Conservation (phyloP, 1,140 invertebrate genomes). For the Battus philenor region DNA sequence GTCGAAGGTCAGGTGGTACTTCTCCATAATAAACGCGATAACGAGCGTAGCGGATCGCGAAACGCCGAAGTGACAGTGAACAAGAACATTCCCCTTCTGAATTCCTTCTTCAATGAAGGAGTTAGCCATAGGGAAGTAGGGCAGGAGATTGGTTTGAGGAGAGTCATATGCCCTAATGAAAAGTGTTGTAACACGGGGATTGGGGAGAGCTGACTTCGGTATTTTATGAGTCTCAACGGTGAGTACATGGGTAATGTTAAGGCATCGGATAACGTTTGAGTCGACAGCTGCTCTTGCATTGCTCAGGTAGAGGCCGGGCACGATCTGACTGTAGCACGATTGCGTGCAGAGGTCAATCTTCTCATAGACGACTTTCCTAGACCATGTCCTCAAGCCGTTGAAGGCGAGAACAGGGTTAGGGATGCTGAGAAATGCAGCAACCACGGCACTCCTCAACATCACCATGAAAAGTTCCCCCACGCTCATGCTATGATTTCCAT, state of each 20-base stretch:
- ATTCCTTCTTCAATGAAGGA: constrained; percentile 62
- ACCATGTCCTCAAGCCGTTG: constrained; percentile 50
- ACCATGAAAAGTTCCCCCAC: constrained; percentile 38
- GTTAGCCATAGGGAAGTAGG: constrained; percentile 69
- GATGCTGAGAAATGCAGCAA: constrained; percentile 52
- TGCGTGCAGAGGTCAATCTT: constrained; percentile 63
- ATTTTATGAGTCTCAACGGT: constrained; percentile 54
- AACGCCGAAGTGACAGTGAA: constrained; percentile 97
- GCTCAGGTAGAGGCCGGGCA: constrained; percentile 63
- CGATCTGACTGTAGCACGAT: constrained; percentile 56
- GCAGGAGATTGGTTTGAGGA: constrained; percentile 58
- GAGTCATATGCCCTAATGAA: constrained; percentile 66
- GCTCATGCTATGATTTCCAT: constrained; percentile 32
- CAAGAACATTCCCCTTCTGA: constrained; percentile 82
- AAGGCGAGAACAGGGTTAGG: constrained; percentile 47
- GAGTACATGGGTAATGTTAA: constrained; percentile 67
- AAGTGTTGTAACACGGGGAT: constrained; percentile 52
- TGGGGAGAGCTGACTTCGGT: constrained; percentile 50
- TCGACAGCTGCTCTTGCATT: constrained; percentile 60
- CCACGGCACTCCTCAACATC: constrained; percentile 58
- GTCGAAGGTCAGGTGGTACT: constrained; percentile 89
- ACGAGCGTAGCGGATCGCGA: constrained; percentile 95
- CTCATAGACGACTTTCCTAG: constrained; percentile 42
- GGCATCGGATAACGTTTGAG: constrained; percentile 43
- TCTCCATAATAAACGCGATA: constrained; percentile 96